Evolutionary conservation across 1,140 invertebrate genomes (phyloP).

Genomic region (Psix sp.): DNA sequence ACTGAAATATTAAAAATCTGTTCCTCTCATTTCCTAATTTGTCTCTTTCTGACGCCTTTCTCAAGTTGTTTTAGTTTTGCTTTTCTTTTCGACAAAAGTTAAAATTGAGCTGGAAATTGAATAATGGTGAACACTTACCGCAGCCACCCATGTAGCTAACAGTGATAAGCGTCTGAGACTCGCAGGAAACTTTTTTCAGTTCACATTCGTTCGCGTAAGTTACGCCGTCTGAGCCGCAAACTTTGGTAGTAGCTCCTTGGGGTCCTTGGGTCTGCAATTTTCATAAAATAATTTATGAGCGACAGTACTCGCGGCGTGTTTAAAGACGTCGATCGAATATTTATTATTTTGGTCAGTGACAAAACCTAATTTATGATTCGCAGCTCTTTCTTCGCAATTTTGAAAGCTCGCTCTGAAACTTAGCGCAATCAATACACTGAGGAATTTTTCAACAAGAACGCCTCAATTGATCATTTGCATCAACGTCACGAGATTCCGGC

Average conservation of each 20-base stretch:
- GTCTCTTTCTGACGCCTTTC: too few relatives aligned
- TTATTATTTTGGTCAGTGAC: neutral
- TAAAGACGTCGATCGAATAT: neutral
- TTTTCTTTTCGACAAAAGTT: too few relatives aligned
- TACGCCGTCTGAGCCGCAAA: constrained; percentile 86
- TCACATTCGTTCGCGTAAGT: constrained; percentile 88
- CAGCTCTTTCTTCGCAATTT: constrained; percentile 1
- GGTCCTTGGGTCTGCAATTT: constrained; percentile 77
- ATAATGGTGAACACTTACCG: constrained; percentile 80
- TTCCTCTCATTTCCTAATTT: too few relatives aligned
- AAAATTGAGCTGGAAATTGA: neutral
- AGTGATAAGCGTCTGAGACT: constrained; percentile 80
- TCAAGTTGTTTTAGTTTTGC: too few relatives aligned
- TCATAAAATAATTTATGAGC: constrained; percentile 34
- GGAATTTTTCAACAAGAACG: neutral
- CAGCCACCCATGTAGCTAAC: constrained; percentile 89
- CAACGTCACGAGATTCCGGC: too few relatives aligned
- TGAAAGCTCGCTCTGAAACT: constrained; percentile 47
- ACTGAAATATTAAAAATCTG: too few relatives aligned
- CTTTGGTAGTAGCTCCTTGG: constrained; percentile 75
- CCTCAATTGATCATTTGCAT: too few relatives aligned
- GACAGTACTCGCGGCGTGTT: neutral
- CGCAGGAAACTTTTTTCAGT: constrained; percentile 81
- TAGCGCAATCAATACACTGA: constrained; percentile 4
- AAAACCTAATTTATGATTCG: neutral